Conservation (phyloP, 2,888 invertebrate genomes). For the Gasteruption jaculator region DNA sequence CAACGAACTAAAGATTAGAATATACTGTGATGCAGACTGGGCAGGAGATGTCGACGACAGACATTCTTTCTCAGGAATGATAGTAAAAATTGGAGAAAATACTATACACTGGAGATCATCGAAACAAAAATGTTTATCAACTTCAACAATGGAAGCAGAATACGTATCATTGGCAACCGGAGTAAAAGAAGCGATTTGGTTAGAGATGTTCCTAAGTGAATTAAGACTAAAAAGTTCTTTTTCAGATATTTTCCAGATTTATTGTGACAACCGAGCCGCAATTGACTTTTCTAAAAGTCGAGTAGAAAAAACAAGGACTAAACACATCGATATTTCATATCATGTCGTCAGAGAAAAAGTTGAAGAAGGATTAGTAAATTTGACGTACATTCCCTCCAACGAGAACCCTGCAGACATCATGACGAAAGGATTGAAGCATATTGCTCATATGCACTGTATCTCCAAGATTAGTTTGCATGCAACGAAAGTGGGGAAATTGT, state of each 20-base stretch:
- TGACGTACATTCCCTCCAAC: background rate
- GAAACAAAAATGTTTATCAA: constrained; percentile 6
- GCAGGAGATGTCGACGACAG: constrained; percentile 7
- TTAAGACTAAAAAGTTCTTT: background rate
- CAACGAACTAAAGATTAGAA: background rate
- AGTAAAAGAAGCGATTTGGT: constrained; percentile 5
- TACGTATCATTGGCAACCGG: constrained; percentile 6
- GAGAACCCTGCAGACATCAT: constrained; percentile 8
- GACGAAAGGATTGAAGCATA: constrained; percentile 8
- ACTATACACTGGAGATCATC: background rate
- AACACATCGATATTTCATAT: constrained; percentile 10
- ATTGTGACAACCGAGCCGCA: constrained; percentile 9
- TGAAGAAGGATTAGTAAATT: background rate
- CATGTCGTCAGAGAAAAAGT: constrained; percentile 4
- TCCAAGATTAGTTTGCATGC: constrained; percentile 1
- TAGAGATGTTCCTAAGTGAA: constrained; percentile 6
- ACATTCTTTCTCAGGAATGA: constrained; percentile 1
- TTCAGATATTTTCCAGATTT: background rate
- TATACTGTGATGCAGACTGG: constrained; percentile 10
- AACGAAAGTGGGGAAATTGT: constrained; percentile 10
- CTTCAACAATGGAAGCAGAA: constrained; percentile 10
- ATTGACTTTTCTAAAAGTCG: constrained; percentile 4
- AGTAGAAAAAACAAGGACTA: constrained; percentile 1
- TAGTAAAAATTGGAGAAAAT: background rate
- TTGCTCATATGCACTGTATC: background rate